Conservation (phyloP, 1,140 invertebrate species). For the Drosophila nannoptera region DNA sequence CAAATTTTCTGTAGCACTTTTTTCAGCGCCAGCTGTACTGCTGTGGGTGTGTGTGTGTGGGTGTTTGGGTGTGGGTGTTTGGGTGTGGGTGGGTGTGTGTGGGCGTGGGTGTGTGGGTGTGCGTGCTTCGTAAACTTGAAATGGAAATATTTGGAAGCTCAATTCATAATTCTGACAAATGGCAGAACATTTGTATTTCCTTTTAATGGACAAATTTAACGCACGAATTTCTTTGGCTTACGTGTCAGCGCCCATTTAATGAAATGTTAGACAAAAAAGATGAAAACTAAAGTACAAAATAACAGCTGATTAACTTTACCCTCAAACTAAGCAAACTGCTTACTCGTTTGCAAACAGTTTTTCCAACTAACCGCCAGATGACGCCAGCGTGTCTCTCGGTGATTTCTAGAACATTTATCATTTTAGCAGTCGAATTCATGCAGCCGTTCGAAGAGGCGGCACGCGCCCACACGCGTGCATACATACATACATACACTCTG, state of each 20-base stretch:
- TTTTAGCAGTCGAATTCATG: constrained; percentile 17
- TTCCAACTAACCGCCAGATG: constrained; percentile 16
- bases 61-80: too few species aligned
- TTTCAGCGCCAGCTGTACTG: constrained; percentile 48
- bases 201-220: background rate
- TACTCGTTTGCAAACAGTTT: too few species aligned
- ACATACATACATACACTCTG: background rate
- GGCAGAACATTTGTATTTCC: constrained; percentile 8
- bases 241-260: too few species aligned
- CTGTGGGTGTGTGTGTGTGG: constrained; percentile 7
- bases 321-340: too few species aligned
- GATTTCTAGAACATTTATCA: constrained; percentile 24
- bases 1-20: constrained; percentile 67
- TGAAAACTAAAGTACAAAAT: background rate
- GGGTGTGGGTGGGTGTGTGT: constrained; percentile 8
- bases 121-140: constrained; percentile 5
- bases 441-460: too few species aligned
- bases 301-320: too few species aligned
- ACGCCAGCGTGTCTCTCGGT: constrained; percentile 23
- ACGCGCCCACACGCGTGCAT: background rate
- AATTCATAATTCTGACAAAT: constrained; percentile 39
- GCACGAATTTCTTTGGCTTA: background rate
- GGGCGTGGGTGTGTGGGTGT: background rate
- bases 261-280: too few species aligned
- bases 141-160: constrained; percentile 26